These are phyloP conservation scores for Hirtodrosophila alboralis DNA, from an alignment of 2,888 invertebrate genomes.

Conservation along the genomic window DNA sequence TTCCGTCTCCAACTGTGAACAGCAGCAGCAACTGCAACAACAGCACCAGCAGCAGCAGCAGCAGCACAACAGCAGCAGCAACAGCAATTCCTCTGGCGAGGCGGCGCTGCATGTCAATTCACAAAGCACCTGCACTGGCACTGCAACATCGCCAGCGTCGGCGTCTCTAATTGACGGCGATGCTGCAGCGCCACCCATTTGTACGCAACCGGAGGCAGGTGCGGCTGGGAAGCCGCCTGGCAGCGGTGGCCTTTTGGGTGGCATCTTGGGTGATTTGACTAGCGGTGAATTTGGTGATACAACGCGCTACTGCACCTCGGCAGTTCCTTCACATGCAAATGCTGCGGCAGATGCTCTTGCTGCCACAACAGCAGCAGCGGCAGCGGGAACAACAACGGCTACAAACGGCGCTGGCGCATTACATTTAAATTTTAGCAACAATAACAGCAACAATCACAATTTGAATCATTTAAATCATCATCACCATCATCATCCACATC, in stretches of 20 bases:
- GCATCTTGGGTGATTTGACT: constrained; percentile 82
- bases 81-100: constrained; percentile 50
- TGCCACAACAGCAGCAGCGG: too few relatives aligned
- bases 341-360: constrained; percentile 34
- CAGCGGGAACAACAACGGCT: too few relatives aligned
- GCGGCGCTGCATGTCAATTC: constrained; percentile 79
- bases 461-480: constrained; percentile 65
- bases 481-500: constrained; percentile 66
- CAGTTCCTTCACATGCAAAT: constrained; percentile 65
- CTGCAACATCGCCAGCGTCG: constrained; percentile 31
- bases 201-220: constrained; percentile 84
- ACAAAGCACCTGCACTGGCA: constrained; percentile 55
- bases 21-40: constrained; percentile 42
- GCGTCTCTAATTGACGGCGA: constrained; percentile 78
- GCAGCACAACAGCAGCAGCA: constrained; percentile 57
- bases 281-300: constrained; percentile 84
- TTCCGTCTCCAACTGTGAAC: constrained; percentile 27
- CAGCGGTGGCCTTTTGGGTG: constrained; percentile 81
- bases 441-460: constrained; percentile 76
- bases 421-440: constrained; percentile 82
- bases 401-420: constrained; percentile 79
- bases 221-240: constrained; percentile 76
- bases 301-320: constrained; percentile 81
- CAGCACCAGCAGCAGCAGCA: constrained; percentile 41
- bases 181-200: constrained; percentile 81